These are phyloP conservation scores for Anthonomus grandis DNA, from an alignment of 1,140 invertebrate genomes.

Conservation along the genomic window DNA sequence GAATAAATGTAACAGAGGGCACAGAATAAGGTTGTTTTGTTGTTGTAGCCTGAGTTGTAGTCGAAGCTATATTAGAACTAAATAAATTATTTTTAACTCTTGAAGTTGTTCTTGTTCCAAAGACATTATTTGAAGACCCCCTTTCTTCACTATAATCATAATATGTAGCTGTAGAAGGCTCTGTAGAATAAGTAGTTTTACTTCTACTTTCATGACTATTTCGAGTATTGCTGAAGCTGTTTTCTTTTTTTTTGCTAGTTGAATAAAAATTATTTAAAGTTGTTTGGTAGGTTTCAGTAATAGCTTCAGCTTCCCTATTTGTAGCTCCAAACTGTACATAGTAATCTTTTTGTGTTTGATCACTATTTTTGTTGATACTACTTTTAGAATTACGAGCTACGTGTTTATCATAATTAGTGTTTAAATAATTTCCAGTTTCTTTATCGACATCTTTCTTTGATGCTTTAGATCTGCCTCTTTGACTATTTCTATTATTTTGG, in stretches of 20 bases:
- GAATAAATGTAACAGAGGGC: not conserved
- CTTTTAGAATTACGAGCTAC: conserved; percentile 9
- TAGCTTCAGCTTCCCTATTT: not conserved
- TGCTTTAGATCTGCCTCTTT: conserved; percentile 3
- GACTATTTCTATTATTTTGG: not conserved
- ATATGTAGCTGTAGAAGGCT: no score
- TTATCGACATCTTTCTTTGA: conserved; percentile 24
- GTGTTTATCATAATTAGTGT: conserved; percentile 7
- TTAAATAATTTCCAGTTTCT: conserved; percentile 12
- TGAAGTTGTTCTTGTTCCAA: not conserved
- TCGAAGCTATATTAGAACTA: not conserved
- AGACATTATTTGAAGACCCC: no score
- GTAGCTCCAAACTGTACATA: conserved; percentile 16
- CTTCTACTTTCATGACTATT: no score
- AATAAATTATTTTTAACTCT: not conserved
- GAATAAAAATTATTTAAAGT: not conserved
- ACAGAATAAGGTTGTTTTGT: not conserved
- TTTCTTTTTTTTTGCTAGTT: not conserved
- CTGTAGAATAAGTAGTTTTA: no score
- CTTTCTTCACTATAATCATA: no score
- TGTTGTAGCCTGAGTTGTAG: not conserved
- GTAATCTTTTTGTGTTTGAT: conserved; percentile 14
- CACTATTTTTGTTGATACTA: not conserved
- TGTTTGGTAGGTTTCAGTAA: not conserved
- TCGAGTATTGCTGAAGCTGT: no score